These are phyloP conservation scores for Atta colombica DNA, from an alignment of 1,140 invertebrate species.

Conservation along the genomic window DNA sequence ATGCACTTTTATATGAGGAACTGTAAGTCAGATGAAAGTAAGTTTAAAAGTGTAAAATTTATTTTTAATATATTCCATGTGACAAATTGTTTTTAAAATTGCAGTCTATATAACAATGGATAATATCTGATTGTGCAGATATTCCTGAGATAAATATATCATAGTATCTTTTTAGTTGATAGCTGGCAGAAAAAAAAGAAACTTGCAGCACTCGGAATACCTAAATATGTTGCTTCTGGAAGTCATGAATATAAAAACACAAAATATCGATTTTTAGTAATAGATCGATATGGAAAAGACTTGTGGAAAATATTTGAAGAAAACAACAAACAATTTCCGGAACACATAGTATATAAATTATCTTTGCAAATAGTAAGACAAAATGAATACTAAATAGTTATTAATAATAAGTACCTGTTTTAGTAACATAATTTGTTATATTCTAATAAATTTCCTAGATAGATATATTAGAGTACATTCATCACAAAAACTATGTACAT, in stretches of 20 bases:
- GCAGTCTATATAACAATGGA: neutral
- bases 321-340: constrained; percentile 90
- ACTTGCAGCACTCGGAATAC: constrained; percentile 94
- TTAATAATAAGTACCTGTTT: constrained; percentile 25
- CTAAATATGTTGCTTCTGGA: constrained; percentile 93
- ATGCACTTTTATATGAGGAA: constrained; percentile 97
- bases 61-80: constrained; percentile 41
- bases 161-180: constrained; percentile 88
- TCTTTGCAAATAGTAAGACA: constrained; percentile 94
- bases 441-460: constrained; percentile 87
- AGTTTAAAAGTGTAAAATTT: constrained; percentile 80
- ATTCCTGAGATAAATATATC: constrained; percentile 10
- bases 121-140: neutral
- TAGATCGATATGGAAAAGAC: constrained; percentile 96
- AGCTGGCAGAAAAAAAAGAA: constrained; percentile 91
- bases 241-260: constrained; percentile 91
- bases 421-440: neutral
- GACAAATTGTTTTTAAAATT: constrained; percentile 36
- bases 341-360: constrained; percentile 92
- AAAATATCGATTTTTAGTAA: constrained; percentile 96
- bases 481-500: constrained; percentile 94
- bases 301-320: constrained; percentile 93
- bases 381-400: constrained; percentile 1
- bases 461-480: constrained; percentile 95
- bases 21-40: constrained; percentile 93